Evolutionary conservation across 2,113 vertebrate genomes (phyloP).

Genomic region (Mustela nigripes): DNA sequence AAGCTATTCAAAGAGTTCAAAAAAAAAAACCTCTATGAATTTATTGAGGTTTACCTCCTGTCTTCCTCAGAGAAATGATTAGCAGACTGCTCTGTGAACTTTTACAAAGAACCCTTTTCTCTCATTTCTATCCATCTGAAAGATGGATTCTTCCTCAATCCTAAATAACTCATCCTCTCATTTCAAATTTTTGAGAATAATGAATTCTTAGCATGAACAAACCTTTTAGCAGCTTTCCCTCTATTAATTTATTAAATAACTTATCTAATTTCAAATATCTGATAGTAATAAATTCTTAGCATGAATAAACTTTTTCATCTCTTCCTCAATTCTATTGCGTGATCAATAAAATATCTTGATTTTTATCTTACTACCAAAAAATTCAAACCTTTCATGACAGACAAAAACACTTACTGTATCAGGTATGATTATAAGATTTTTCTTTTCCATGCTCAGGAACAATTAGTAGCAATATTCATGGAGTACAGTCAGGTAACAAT

Average conservation of each 20-base stretch:
- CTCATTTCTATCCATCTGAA: slow-evolving; percentile 68
- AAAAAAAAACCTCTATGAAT: slow-evolving; percentile 56
- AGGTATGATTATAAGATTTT: slow-evolving; percentile 43
- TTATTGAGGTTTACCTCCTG: slow-evolving; percentile 72
- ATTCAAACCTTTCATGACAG: slow-evolving; percentile 48
- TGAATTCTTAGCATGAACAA: slow-evolving; percentile 63
- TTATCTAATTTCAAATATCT: slow-evolving; percentile 64
- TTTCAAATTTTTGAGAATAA: slow-evolving; percentile 67
- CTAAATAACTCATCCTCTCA: slow-evolving; percentile 69
- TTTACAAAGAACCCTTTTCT: slow-evolving; percentile 77
- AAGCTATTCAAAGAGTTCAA: slow-evolving; percentile 65
- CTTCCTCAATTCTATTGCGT: background rate
- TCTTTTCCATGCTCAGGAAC: slow-evolving; percentile 20
- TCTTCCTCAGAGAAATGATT: slow-evolving; percentile 70
- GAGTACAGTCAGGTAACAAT: slow-evolving; percentile 46
- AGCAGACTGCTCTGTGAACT: slow-evolving; percentile 69
- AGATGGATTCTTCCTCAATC: slow-evolving; percentile 71
- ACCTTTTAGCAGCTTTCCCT: slow-evolving; percentile 7
- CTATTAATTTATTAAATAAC: slow-evolving; percentile 60
- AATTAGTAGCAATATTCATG: slow-evolving; percentile 58
- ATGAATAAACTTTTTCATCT: slow-evolving; percentile 66
- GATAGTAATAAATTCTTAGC: slow-evolving; percentile 54
- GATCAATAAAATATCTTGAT: slow-evolving; percentile 64
- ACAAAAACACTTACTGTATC: slow-evolving; percentile 55
- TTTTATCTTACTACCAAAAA: slow-evolving; percentile 59